phyloP scores from a whole-genome alignment of 64 coral and sea anemone genomes.

The Porites australiensis region DNA sequence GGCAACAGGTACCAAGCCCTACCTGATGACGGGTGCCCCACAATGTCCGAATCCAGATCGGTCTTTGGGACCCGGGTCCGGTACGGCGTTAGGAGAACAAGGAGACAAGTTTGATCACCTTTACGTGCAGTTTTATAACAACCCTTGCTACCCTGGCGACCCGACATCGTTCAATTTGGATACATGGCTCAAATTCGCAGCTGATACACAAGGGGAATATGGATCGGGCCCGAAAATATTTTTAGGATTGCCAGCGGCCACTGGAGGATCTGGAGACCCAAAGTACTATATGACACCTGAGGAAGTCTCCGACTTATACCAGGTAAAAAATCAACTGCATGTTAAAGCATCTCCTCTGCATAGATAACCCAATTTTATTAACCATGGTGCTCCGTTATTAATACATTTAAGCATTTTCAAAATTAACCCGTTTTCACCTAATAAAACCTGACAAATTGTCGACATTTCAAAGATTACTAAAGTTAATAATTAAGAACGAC shows the following conservation, averaged over 20 bases:
- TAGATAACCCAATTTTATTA: too few relatives aligned
- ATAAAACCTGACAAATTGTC: too few relatives aligned
- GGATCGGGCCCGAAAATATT: not conserved
- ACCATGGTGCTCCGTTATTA: too few relatives aligned
- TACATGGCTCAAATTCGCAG: not conserved
- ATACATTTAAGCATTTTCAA: too few relatives aligned
- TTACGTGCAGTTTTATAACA: conserved; percentile 10
- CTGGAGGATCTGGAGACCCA: not conserved
- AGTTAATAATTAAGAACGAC: too few relatives aligned
- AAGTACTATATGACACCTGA: not conserved
- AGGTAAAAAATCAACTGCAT: not conserved
- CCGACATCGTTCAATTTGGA: not conserved
- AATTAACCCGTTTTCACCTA: too few relatives aligned
- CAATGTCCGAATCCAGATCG: conserved; percentile 8
- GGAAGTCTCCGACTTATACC: not conserved
- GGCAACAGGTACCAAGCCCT: not conserved
- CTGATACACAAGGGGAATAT: not conserved
- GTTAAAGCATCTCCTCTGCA: too few relatives aligned
- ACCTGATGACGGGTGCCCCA: conserved; percentile 11
- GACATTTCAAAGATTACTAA: too few relatives aligned
- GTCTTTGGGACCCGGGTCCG: not conserved
- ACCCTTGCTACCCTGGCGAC: not conserved
- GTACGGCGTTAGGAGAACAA: not conserved
- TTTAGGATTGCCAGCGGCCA: not conserved
- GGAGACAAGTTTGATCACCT: not conserved